Evolutionary conservation across 2,888 invertebrate genomes (phyloP), one percentile per base, ranked within the genome.

Genomic region (Chrysolina americana): DNA sequence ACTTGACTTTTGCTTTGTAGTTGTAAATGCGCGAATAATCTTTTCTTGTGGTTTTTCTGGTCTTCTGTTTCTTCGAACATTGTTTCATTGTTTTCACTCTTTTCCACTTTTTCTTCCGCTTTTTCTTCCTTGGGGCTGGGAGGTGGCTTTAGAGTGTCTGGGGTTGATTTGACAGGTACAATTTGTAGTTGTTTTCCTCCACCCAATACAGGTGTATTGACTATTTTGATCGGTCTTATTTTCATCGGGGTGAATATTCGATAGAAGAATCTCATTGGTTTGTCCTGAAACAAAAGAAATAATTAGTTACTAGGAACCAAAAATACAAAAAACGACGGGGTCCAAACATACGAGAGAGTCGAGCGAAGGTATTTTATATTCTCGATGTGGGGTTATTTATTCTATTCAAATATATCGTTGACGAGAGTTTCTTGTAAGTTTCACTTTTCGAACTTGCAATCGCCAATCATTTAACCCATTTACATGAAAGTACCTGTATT

Each of bases 201-300:
- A n/a, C 83, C 83, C 5, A 86, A 82, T 9, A 85, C 78, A 6
- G 86, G 83, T 10, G 87, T 87, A 78, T 86, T 87, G 56, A 87
- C 84, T 71, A 88, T 88, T 79, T 85, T 86, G 74, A 88, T 87
- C 3, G 88, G 88, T 77, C 84, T 83, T 44, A 88, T 84, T 77
- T 87, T 87, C 80, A 87, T 78, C 0, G 87, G 88, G 0, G 86
- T 87, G 83, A 88, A 88, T 78, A 93, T 92, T 62, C 91, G 89
- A 85, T 92, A 93, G 86, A 90, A 91, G 85, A 93, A 92, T 73
- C 91, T 87, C 90, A 93, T 90, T 15, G 93, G 93, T 70, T 91
- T 90, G 62, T 89, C 89, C 93, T 93, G 88, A 41, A 83, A 83
- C 79, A 82, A 81, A 70, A 71, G 48, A 78, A 73, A 78, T 11